Conservation (phyloP, 2,888 invertebrate genomes). For the Protonemura montana region DNA sequence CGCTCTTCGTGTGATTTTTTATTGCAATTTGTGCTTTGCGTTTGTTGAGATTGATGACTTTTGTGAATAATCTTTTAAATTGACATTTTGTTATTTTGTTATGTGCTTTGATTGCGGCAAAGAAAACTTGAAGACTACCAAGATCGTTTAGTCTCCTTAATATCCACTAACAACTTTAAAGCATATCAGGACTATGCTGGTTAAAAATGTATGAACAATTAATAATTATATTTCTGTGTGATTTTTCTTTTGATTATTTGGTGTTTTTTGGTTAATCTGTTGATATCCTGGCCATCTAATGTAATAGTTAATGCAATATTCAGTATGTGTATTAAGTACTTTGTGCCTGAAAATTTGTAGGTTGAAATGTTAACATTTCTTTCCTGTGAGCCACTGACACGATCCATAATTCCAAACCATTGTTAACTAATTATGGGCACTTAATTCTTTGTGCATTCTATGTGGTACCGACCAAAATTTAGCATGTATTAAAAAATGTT, state of each 20-base stretch:
- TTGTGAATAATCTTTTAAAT: neutral
- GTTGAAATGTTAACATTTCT: no score
- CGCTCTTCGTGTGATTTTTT: neutral
- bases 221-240: constrained; percentile 55
- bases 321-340: no score
- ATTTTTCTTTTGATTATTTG: constrained; percentile 50
- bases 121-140: neutral
- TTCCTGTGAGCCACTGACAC: no score
- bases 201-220: neutral
- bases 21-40: neutral
- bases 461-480: no score
- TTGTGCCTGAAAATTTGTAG: no score
- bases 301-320: no score
- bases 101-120: neutral
- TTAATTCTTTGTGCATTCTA: no score
- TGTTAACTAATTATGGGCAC: no score
- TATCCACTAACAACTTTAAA: neutral
- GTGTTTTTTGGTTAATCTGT: no score
- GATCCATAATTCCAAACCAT: no score
- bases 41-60: neutral
- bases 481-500: no score
- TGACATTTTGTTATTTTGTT: neutral
- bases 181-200: neutral
- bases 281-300: no score
- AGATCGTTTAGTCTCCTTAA: neutral